Percentiles rank a stretch among this genome's conserved stretches.
These are phyloP conservation scores for Rhodeus uyekii DNA, from an alignment of 2,797 vertebrate species.

Conservation along the genomic window DNA sequence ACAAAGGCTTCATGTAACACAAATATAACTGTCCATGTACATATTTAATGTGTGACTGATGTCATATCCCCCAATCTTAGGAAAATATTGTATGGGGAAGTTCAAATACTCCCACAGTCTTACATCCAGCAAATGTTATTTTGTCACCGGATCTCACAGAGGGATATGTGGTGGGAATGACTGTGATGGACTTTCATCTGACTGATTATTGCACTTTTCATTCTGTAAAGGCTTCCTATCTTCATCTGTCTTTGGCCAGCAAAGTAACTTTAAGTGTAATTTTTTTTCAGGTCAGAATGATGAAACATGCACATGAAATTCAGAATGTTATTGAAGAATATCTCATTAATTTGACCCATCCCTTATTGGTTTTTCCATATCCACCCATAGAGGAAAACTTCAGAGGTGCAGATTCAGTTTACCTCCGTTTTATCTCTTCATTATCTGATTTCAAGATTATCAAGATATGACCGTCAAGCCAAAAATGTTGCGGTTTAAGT, in stretches of 20 bases:
- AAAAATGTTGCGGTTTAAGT: conserved; percentile 13
- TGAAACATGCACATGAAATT: too few species aligned
- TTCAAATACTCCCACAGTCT: conserved; percentile 25
- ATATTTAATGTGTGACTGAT: conserved; percentile 29
- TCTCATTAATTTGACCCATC: background rate
- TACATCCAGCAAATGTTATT: background rate
- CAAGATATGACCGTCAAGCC: background rate
- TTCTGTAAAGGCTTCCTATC: background rate
- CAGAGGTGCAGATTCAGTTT: background rate
- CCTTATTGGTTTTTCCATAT: conserved; percentile 2
- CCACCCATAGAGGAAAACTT: background rate
- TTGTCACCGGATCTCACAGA: background rate
- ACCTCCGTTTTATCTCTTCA: conserved; percentile 5
- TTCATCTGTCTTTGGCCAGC: background rate
- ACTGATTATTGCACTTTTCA: background rate
- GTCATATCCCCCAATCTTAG: conserved; percentile 18
- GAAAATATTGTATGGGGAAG: conserved; percentile 22
- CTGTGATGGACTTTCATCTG: background rate
- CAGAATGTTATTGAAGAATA: background rate
- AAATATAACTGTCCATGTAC: background rate
- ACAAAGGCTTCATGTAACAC: background rate
- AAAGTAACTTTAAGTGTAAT: background rate
- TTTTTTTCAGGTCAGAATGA: background rate
- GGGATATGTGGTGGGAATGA: background rate
- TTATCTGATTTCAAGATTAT: background rate